Base-by-base conservation (phyloP, 2,888 invertebrate genomes). In the Acrocera orbiculus region DNA sequence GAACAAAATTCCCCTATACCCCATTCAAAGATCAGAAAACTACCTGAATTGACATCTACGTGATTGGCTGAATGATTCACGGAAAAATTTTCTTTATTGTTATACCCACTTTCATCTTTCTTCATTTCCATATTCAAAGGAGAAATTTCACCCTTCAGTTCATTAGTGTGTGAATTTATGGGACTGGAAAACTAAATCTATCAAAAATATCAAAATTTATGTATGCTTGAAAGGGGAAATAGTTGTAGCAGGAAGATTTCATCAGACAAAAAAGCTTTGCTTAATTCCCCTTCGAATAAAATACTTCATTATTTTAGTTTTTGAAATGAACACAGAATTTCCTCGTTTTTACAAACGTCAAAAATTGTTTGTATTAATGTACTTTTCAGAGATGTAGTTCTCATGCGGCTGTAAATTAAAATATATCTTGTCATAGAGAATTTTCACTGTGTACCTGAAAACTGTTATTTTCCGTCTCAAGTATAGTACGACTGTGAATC, bases 1-100 rank as follows among this genome's bases (percentile, higher is more conserved):
- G n/a, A n/a, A n/a, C 14, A 27, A 36, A 36, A 36, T 36, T 32
- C 30, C 36, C 17, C 36, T 32, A 28, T 32, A 28, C 27, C 36
- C 32, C n/a, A 27, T 25, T 36, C 27, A 24, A 36, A 20, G 31
- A 20, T 15, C 26, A 16, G 27, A 32, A 28, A 36, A 32, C 32
- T 13, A 36, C 32, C 28, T 36, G 28, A 36, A 36, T 32, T 32
- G 36, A 36, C 36, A 32, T 32, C 15, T 19, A 17, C 20, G 32
- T 32, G 32, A 36, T 36, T 36, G 36, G 36, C 36, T 27, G 22
- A 32, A 23, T 25, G 23, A 24, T 27, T 15, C 19, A 17, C 16
- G 17, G 10, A 10, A 27, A 20, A n/a, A 11, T 29, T 28, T 29
- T 22, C n/a, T 14, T 27, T 27, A 22, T 15, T 11, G 5, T n/a